Evolutionary conservation across 2,797 vertebrate species (phyloP), one percentile per base, ranked within the genome.

Genomic region (Hoplostethus atlanticus): DNA sequence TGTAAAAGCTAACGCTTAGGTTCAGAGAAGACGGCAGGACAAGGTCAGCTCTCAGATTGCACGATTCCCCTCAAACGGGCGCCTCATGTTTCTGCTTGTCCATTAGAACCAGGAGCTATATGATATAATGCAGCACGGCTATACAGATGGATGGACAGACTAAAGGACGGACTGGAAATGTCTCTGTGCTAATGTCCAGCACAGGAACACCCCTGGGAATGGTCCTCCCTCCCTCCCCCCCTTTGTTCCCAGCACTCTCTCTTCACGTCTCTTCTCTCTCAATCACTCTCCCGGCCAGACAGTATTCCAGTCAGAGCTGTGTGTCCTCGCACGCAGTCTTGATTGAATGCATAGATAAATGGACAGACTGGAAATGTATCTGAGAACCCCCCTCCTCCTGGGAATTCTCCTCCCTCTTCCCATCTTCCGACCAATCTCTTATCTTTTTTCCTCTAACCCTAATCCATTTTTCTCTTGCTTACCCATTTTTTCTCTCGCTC

Each of bases 191-290:
- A 83, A 77, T 77, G 75, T 66, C 54, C 63, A 25, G 58, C 2
- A 9, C 68, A 36, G 28, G 56, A 12, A 38, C 13, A 5, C 80
- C 71, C 68, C 10, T 38, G 71, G 83, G 80, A 81, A 64, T 8
- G 13, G 69, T 48, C 70, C 75, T 68, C 21, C 5, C 63, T 1
- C 21, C 48, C 34, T 47, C 21, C 5, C 63, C 21, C 21, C 48
- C 34, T 47, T 48, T 68, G 51, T 92, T 92, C 89, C 88, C 74
- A 89, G 91, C 91, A 90, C 74, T 71, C 71, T 65, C 54, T 56
- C 55, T 21, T 21, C 57, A 61, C 36, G 57, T 85, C 80, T 79
- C 40, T 81, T 52, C 6, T 56, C 64, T 79, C 57, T 82, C 74
- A 50, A 75, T 76, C 76, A 56, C 70, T 79, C 79, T 78, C 67